phyloP scores from a whole-genome alignment of 2,888 invertebrate genomes.

The Steinernema carpocapsae region DNA sequence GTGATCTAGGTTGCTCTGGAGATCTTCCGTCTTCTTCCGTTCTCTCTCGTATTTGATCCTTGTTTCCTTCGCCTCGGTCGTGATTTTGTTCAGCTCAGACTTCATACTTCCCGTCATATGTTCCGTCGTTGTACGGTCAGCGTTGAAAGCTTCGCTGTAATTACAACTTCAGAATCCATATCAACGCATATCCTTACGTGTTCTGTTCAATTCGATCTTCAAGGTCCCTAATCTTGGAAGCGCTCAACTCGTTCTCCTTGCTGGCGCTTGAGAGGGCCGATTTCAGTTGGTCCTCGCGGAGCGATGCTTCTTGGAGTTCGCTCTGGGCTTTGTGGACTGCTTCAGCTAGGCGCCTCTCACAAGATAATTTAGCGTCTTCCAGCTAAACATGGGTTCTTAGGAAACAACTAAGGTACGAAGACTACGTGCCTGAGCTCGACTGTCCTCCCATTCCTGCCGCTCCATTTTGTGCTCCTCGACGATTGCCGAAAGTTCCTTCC shows the following conservation, averaged over 20 bases:
- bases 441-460: slow-evolving; percentile 21
- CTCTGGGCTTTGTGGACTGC: slow-evolving; percentile 1
- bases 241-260: not conserved
- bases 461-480: slow-evolving; percentile 25
- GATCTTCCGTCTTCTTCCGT: slow-evolving; percentile 19
- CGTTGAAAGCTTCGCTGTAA: slow-evolving; percentile 11
- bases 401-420: not conserved
- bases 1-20: slow-evolving; percentile 2
- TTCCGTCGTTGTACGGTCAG: not conserved
- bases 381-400: not conserved
- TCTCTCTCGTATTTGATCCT: slow-evolving; percentile 8
- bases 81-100: not conserved
- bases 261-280: not conserved
- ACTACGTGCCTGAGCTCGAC: slow-evolving; percentile 1
- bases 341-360: slow-evolving; percentile 1
- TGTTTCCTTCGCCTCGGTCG: slow-evolving; percentile 1
- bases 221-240: not conserved
- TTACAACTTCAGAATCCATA: not conserved
- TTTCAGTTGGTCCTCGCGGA: not conserved
- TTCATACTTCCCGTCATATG: not conserved
- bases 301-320: slow-evolving; percentile 4
- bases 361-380: not conserved
- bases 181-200: not conserved
- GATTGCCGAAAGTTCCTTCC: slow-evolving; percentile 9
- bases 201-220: not conserved